These are phyloP conservation scores for Mareca strepera DNA, from an alignment of 2,797 vertebrate genomes.

Conservation along the genomic window DNA sequence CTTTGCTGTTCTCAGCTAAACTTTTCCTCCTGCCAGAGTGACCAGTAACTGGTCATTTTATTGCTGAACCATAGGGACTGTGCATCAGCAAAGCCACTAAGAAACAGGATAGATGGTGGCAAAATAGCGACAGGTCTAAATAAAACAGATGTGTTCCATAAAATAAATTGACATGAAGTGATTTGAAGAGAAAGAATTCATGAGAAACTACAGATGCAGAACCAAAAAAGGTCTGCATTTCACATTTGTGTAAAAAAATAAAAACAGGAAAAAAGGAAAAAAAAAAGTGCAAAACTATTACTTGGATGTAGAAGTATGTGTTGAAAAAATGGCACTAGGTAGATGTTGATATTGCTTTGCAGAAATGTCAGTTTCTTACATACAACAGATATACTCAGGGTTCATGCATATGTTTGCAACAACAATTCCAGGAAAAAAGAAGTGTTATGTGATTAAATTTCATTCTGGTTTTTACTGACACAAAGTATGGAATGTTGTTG, in stretches of 20 bases:
- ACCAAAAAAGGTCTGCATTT: not conserved
- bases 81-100: rapidly evolving
- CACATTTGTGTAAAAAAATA: not conserved
- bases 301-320: not conserved
- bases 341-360: not conserved
- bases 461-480: not conserved
- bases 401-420: not conserved
- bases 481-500: not conserved
- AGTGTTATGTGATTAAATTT: not conserved
- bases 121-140: not conserved
- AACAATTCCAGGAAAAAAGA: not conserved
- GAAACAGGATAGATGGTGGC: not conserved
- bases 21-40: not conserved
- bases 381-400: not conserved
- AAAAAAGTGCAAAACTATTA: not conserved
- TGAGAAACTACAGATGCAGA: not conserved
- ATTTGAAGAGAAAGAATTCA: not conserved
- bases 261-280: not conserved
- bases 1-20: not conserved
- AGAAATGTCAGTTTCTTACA: not conserved
- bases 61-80: not conserved
- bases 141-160: not conserved
- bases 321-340: not conserved
- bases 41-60: not conserved
- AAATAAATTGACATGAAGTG: not conserved